Base-by-base conservation (phyloP, 92 coral and sea anemone genomes). In the Zoanthus sansibaricus region DNA sequence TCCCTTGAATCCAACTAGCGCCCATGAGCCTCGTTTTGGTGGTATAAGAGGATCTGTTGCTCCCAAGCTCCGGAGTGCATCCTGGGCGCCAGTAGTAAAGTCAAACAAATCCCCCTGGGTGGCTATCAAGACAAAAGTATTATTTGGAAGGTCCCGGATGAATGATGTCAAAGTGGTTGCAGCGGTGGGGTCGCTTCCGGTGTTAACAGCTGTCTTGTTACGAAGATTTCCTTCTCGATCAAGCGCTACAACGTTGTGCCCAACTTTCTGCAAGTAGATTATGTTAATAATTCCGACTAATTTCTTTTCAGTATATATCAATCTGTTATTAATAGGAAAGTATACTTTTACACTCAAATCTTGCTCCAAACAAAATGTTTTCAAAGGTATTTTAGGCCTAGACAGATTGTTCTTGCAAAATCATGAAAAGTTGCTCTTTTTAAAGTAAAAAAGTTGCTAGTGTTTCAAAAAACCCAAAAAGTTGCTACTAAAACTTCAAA, bases 1-100 rank as follows among this genome's bases (percentile, higher is more conserved):
- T 30, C 80, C 87, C 48, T 83, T 83, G 55, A 80, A 64, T 9
- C 85, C 85, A 67, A 64, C 62, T 3, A 80, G 42, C 7, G 85
- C 85, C 85, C 85, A 80, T 9, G 85, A 46, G 20, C 85, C 75
- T 46, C 44, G 75, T 30, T 18, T 8, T n/a, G 85, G 16, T 13
- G 85, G 85, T 47, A 37, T 12, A 9, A 80, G 37, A 2, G 85
- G 75, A 13, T 32, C 75, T 20, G 12, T 80, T 17, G 85, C 85
- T 9, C 85, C 85, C 45, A 80, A 59, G 45, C 85, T 66, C 52
- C 25, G 66, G 12, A 80, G 85, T 9, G 85, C 75, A 62, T 80
- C 75, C 30, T 64, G 58, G 20, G 85, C 75, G 46, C 85, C 75
- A 13, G 75, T 11, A 11, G 25, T 17, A 15, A 64, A 80, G 31